Evolutionary conservation across 2,888 invertebrate genomes (phyloP).

Genomic region (Stenoptilia bipunctidactyla): DNA sequence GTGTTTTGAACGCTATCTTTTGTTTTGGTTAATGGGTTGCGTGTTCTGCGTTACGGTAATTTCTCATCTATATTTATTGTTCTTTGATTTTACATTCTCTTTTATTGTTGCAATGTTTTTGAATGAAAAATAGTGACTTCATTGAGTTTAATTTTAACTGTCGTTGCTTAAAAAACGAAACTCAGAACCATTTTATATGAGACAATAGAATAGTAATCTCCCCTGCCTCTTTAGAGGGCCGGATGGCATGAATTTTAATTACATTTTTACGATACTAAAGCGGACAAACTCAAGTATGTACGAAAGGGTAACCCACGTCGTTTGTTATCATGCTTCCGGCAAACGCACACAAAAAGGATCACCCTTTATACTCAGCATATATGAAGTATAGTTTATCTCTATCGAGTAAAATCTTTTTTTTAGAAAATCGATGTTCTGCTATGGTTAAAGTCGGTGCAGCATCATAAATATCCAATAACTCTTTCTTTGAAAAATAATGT

Average conservation of each 20-base stretch:
- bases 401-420: too few relatives aligned
- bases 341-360: conserved; percentile 40
- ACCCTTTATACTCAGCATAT: conserved; percentile 18
- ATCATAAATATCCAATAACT: too few relatives aligned
- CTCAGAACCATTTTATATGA: conserved; percentile 23
- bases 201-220: conserved; percentile 49
- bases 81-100: conserved; percentile 40
- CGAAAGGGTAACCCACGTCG: conserved; percentile 39
- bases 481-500: too few relatives aligned
- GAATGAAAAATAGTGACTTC: not conserved
- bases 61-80: conserved; percentile 39
- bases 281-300: conserved; percentile 49
- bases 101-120: conserved; percentile 18
- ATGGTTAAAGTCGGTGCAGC: too few relatives aligned
- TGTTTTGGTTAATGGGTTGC: conserved; percentile 42
- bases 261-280: conserved; percentile 62
- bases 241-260: conserved; percentile 63
- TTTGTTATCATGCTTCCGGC: conserved; percentile 44
- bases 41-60: conserved; percentile 37
- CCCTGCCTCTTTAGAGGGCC: conserved; percentile 27
- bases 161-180: conserved; percentile 14
- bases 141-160: not conserved
- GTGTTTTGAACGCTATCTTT: conserved; percentile 52
- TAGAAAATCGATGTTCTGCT: too few relatives aligned
- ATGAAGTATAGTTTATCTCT: too few relatives aligned